phyloP scores from a whole-genome alignment of 2,797 vertebrate species.

The Halcyon smyrnensis region DNA sequence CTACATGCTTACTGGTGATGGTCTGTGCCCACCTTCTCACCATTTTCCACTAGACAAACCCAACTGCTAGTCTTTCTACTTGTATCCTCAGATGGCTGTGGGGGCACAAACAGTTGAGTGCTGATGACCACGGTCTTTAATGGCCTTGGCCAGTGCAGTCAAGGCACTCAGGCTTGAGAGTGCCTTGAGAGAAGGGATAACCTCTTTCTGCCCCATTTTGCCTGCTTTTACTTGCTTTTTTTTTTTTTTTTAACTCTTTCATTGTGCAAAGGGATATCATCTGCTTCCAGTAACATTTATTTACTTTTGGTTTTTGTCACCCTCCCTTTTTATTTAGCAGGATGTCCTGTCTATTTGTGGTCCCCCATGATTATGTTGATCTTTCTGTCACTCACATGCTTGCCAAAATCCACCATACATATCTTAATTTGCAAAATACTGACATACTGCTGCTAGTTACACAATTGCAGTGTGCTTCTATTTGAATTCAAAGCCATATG shows the following conservation, averaged over 20 bases:
- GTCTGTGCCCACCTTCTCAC: background rate
- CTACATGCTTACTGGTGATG: background rate
- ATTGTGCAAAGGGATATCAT: background rate
- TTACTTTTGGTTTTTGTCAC: background rate
- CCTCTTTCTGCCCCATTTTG: background rate
- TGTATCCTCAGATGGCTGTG: background rate
- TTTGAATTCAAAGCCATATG: background rate
- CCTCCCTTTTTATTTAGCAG: background rate
- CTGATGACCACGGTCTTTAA: rapidly evolving
- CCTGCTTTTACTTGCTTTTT: background rate
- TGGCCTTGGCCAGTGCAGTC: background rate
- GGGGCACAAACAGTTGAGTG: rapidly evolving
- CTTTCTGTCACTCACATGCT: rapidly evolving
- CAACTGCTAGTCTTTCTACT: background rate
- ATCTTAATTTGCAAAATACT: background rate
- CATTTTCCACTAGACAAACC: background rate
- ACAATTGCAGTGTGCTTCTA: background rate
- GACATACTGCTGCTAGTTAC: background rate
- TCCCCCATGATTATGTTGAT: background rate
- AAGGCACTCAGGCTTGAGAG: background rate
- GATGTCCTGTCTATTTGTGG: background rate
- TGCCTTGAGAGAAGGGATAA: background rate
- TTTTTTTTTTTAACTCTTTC: background rate
- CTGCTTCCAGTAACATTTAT: background rate
- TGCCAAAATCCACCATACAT: background rate